phyloP scores from a whole-genome alignment of 2,113 vertebrate genomes.

The Garra rufa region DNA sequence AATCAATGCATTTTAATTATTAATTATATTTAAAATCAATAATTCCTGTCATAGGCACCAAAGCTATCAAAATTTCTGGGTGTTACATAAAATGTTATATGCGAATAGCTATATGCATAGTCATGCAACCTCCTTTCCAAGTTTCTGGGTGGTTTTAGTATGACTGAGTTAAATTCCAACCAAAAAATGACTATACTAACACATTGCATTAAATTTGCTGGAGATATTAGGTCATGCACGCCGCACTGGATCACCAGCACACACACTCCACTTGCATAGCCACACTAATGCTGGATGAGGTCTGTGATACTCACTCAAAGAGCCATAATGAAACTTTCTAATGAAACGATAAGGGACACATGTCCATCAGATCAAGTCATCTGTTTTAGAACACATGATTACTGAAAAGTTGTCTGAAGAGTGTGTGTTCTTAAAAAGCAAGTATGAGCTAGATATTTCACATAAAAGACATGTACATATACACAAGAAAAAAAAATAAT shows the following conservation, averaged over 20 bases:
- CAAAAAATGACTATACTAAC: neutral
- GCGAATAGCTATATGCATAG: no score
- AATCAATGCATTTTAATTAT: neutral
- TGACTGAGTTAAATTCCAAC: neutral
- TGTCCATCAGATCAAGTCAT: constrained; percentile 12
- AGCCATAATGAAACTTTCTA: neutral
- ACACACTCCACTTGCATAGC: neutral
- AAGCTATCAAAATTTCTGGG: neutral
- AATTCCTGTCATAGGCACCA: no score
- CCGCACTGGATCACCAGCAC: neutral
- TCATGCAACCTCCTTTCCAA: neutral
- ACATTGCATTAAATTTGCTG: neutral
- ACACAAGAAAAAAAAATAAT: no score
- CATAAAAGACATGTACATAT: no score
- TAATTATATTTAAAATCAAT: no score
- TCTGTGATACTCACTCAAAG: neutral
- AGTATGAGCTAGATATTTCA: no score
- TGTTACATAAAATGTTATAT: no score
- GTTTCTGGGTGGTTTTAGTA: neutral
- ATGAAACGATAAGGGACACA: neutral
- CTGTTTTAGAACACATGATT: neutral
- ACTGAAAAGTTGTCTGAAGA: no score
- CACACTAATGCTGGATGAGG: neutral
- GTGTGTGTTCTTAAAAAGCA: no score
- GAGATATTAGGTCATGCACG: neutral